A percentile compares a stretch with the other conserved stretches of the same genome.
These are phyloP conservation scores for Brachynemurus nebulosus DNA, from an alignment of 2,888 invertebrate genomes.

Conservation along the genomic window DNA sequence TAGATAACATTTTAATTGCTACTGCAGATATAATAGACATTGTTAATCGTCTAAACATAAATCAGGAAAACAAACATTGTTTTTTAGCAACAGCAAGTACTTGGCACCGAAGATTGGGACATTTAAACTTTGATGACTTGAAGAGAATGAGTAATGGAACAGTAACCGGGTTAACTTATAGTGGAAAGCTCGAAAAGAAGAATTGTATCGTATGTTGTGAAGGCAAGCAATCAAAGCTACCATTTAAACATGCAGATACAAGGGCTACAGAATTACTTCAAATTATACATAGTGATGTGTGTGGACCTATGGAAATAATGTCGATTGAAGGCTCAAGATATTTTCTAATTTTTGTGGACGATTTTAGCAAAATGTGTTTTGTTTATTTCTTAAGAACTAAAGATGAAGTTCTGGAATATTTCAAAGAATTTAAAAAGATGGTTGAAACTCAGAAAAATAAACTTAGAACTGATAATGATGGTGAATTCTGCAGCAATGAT, in stretches of 20 bases:
- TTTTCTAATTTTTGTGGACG: no score
- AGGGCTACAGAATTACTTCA: no score
- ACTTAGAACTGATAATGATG: constrained; percentile 22
- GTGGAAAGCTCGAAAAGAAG: no score
- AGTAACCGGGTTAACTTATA: no score
- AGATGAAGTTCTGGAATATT: no score
- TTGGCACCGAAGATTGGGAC: neutral
- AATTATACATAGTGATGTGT: neutral
- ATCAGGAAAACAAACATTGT: no score
- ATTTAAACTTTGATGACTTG: no score
- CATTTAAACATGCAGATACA: no score
- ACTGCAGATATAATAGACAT: constrained; percentile 13
- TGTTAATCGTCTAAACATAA: constrained; percentile 15
- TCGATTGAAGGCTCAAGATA: neutral
- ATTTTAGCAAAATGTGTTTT: no score
- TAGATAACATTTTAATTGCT: constrained; percentile 13
- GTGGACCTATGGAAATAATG: neutral
- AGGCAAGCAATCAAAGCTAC: no score
- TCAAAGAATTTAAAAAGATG: constrained; percentile 20
- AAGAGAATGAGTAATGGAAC: no score
- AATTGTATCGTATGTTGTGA: no score
- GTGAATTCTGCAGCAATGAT: constrained; percentile 21
- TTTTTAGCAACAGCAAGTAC: neutral
- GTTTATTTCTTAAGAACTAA: constrained; percentile 23
- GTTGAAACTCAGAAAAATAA: constrained; percentile 21